Evolutionary conservation across 2,113 vertebrate genomes (phyloP), one percentile per base, ranked within the genome.

Genomic region (Callopanchax toddi): DNA sequence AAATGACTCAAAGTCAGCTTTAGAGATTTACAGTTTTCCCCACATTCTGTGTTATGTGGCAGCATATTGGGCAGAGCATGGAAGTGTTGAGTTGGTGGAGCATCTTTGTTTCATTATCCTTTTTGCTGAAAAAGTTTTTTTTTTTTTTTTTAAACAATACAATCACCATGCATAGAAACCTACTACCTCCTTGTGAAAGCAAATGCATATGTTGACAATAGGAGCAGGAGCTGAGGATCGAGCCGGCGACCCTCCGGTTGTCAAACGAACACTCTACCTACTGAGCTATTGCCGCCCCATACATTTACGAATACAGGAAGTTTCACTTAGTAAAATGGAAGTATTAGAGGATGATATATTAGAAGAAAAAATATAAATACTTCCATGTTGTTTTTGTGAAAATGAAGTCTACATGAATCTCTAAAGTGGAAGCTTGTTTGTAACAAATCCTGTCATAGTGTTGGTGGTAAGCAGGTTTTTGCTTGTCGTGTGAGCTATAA

Each of bases 391-490:
- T 20, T 46, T 8, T 46, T 45, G 11, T 22, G 15, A 2, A 10
- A 36, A 20, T 36, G 7, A 3, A 18, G 7, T n/a, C n/a, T n/a
- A 3, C 63, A 29, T 13, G 4, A 53, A 52, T 63, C 29, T 32
- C 32, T 15, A 21, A 51, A 17, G 20, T 64, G 36, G 37, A 77
- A 32, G 23, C 22, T 65, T 46, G 63, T 72, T 64, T 44, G 32
- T 57, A 40, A 64, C 22, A 37, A 22, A 37, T 26, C 22, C 46
- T 23, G 60, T 75, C 76, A 22, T 74, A 67, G 70, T 42, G 45
- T 21, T 45, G 55, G 70, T 56, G 55, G 60, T 21, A 7, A 60
- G 37, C 67, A 78, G 52, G 74, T 84, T 74, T 71, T 68, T 68
- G 64, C 2, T 72, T 66, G 49, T 59, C 60, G 55, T 18, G 57